phyloP scores from a whole-genome alignment of 2,797 vertebrate genomes.

The Varecia variegata region DNA sequence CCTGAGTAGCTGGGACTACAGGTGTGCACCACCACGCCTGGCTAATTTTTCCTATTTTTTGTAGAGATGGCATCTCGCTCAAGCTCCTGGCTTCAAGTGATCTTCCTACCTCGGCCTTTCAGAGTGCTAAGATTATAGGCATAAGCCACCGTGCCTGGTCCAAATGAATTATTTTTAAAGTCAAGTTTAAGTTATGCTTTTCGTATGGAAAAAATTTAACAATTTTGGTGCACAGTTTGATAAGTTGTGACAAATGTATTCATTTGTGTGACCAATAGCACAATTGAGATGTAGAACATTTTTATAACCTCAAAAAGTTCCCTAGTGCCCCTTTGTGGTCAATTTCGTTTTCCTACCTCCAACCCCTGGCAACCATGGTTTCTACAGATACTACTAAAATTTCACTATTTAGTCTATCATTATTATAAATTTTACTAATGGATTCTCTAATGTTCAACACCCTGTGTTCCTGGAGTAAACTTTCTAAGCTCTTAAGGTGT shows the following conservation, averaged over 20 bases:
- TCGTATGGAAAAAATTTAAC: too few relatives aligned
- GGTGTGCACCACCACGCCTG: background rate
- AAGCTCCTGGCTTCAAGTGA: background rate
- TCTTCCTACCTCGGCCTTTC: background rate
- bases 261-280: background rate
- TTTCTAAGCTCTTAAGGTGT: background rate
- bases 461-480: background rate
- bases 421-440: background rate
- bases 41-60: background rate
- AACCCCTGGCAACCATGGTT: background rate
- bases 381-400: background rate
- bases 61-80: background rate
- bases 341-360: background rate
- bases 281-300: background rate
- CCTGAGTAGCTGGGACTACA: background rate
- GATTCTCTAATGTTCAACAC: background rate
- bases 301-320: background rate
- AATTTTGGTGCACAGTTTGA: background rate
- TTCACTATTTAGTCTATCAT: background rate
- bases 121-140: background rate
- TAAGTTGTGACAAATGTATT: background rate
- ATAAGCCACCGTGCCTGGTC: rapidly evolving
- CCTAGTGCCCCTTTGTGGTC: background rate
- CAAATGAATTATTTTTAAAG: too few relatives aligned
- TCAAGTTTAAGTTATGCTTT: too few relatives aligned